Conservation (phyloP, 2,797 vertebrate genomes). For the Enteromius unitaeniatus region DNA sequence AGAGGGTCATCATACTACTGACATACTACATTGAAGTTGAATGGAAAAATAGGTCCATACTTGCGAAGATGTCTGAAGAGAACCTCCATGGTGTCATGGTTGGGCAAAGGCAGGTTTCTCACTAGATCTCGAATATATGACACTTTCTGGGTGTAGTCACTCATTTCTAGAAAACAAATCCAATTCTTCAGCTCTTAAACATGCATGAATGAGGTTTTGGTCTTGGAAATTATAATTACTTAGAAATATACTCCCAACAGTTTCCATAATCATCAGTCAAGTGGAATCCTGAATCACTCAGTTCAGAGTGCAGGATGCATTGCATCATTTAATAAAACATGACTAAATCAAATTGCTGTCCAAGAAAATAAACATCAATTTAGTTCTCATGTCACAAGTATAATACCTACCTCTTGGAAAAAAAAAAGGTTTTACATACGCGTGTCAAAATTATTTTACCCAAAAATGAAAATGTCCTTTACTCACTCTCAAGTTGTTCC, state of each 20-base stretch:
- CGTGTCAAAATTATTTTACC: not conserved
- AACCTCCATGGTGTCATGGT: conserved; percentile 87
- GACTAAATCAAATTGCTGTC: not conserved
- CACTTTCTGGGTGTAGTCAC: conserved; percentile 75
- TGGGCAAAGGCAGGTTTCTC: conserved; percentile 80
- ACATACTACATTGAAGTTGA: not conserved
- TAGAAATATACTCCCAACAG: not conserved
- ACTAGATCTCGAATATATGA: conserved; percentile 86
- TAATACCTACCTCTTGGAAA: not conserved
- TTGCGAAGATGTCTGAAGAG: conserved; percentile 89
- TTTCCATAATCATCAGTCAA: not conserved
- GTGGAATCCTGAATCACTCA: not conserved
- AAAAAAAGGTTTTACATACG: not conserved
- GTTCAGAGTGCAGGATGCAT: not conserved
- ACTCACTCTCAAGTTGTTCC: not conserved
- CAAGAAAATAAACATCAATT: not conserved
- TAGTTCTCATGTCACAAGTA: not conserved
- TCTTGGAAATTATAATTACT: not conserved
- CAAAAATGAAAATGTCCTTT: not conserved
- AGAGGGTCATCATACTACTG: not conserved
- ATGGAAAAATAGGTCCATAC: conserved; percentile 71
- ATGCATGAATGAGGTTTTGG: not conserved
- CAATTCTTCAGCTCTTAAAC: not conserved
- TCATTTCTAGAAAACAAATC: conserved; percentile 76
- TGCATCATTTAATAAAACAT: not conserved